phyloP scores from a whole-genome alignment of 2,797 vertebrate genomes.

The Mycteria americana region DNA sequence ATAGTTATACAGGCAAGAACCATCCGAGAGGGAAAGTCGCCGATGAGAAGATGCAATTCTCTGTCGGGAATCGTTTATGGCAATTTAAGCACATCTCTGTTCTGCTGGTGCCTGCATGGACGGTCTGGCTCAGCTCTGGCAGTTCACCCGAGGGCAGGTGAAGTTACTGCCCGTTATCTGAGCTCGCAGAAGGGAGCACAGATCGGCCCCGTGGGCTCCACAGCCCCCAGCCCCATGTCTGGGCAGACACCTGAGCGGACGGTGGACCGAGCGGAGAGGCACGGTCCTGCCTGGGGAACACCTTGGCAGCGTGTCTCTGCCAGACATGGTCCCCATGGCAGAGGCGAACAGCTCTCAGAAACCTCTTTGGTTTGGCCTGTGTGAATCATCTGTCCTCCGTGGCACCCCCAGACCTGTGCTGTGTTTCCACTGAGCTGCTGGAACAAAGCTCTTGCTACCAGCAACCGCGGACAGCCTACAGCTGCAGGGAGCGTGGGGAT shows the following conservation, averaged over 20 bases:
- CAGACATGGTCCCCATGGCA: neutral
- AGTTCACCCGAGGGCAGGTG: neutral
- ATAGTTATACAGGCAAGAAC: neutral
- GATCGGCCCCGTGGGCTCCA: accelerated
- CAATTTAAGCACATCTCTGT: neutral
- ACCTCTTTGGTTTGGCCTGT: neutral
- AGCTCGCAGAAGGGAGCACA: neutral
- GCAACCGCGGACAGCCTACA: neutral
- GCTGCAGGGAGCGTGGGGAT: neutral
- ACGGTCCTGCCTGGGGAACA: neutral
- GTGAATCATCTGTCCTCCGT: neutral
- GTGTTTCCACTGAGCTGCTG: neutral
- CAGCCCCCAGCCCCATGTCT: neutral
- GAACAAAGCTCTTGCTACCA: neutral
- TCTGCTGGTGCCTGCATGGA: neutral
- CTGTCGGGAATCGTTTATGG: accelerated
- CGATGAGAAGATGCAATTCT: neutral
- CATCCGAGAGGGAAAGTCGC: neutral
- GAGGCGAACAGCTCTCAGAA: neutral
- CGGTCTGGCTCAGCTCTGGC: neutral
- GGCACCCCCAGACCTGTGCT: neutral
- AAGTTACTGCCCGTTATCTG: neutral
- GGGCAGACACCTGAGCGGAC: neutral
- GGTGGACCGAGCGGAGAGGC: neutral
- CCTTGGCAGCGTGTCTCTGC: neutral